Evolutionary conservation across 2,113 vertebrate species (phyloP).

Genomic region (Mastomys coucha): DNA sequence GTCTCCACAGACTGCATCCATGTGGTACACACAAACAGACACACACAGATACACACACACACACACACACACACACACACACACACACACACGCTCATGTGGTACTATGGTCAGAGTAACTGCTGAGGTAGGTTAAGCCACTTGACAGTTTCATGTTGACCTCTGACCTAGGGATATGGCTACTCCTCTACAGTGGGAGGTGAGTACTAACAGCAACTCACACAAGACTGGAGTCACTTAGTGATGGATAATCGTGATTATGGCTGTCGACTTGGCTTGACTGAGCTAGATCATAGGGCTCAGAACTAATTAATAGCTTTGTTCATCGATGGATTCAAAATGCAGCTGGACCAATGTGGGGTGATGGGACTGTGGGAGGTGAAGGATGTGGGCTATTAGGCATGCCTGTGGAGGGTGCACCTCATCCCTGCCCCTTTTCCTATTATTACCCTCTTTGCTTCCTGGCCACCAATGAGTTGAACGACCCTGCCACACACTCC

Average conservation of each 20-base stretch:
- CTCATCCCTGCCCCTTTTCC: not conserved
- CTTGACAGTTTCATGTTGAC: not conserved
- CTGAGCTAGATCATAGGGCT: not conserved
- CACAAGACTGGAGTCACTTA: not conserved
- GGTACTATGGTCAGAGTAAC: not conserved
- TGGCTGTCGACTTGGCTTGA: not conserved
- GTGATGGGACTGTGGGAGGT: not conserved
- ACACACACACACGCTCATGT: not conserved
- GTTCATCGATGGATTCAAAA: not conserved
- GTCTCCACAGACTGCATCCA: not conserved
- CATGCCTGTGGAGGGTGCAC: no score
- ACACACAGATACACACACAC: no score
- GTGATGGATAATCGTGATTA: not conserved
- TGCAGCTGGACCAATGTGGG: not conserved
- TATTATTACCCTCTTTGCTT: not conserved
- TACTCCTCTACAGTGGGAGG: not conserved
- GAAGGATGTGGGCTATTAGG: not conserved
- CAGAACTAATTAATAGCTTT: not conserved
- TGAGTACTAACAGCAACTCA: not conserved
- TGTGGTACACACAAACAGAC: not conserved
- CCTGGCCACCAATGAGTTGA: not conserved
- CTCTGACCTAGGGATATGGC: not conserved
- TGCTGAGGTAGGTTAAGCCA: not conserved
- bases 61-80: not conserved
- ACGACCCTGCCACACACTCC: not conserved